phyloP scores from a whole-genome alignment of 2,797 vertebrate species.

The Apodemus agrarius region DNA sequence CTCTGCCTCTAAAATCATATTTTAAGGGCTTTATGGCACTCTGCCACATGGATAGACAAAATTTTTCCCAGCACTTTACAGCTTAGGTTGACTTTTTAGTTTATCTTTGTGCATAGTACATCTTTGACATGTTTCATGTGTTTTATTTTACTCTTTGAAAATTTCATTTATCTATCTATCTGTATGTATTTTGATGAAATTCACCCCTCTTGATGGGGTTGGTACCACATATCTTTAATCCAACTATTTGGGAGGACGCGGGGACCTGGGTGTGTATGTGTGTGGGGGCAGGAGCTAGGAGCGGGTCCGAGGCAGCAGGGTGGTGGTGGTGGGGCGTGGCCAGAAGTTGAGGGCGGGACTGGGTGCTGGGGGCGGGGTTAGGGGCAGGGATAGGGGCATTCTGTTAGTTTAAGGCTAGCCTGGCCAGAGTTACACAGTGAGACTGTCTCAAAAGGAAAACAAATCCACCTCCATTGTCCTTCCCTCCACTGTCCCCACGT shows the following conservation, averaged over 20 bases:
- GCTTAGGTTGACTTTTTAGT: conserved; percentile 22
- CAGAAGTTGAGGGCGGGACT: no score
- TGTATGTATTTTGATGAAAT: neutral
- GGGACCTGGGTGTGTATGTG: no score
- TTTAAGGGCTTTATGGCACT: neutral
- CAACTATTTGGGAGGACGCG: neutral
- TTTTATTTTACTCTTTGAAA: neutral
- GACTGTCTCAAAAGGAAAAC: neutral
- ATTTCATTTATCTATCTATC: neutral
- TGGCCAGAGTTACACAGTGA: neutral
- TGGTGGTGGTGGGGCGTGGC: no score
- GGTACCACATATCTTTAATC: neutral
- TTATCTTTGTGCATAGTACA: neutral
- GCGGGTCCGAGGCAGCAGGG: no score
- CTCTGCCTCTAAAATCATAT: neutral
- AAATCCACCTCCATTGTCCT: no score
- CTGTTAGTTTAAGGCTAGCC: neutral
- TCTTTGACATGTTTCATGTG: neutral
- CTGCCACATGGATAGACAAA: neutral
- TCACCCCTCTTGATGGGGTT: neutral
- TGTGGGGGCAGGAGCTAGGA: no score
- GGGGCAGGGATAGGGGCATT: neutral
- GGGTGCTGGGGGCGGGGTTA: no score
- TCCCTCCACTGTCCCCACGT: neutral
- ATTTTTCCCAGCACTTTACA: neutral